These are phyloP conservation scores for Urophycis tenuis DNA, from an alignment of 2,797 vertebrate species.

Conservation along the genomic window DNA sequence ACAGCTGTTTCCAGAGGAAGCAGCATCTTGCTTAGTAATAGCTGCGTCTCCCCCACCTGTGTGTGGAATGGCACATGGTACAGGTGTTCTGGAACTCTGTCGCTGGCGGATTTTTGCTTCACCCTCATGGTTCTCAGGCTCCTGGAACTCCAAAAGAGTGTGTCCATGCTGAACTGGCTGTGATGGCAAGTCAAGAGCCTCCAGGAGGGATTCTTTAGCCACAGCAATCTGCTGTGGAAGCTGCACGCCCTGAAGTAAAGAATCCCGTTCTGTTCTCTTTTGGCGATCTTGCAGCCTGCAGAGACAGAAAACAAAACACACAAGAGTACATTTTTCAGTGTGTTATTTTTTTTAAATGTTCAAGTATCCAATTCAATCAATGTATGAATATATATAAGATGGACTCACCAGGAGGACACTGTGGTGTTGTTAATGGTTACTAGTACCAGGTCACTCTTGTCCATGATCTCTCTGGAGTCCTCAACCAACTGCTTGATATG, in stretches of 20 bases:
- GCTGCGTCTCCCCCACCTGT: neutral
- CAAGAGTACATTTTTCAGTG: neutral
- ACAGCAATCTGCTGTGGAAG: constrained; percentile 15
- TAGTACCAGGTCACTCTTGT: constrained; percentile 15
- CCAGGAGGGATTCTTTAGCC: neutral
- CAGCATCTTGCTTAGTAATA: too few species aligned
- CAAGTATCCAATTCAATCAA: too few species aligned
- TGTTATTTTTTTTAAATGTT: too few species aligned
- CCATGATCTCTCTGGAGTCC: constrained; percentile 10
- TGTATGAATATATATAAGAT: constrained; percentile 1
- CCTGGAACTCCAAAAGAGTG: constrained; percentile 1
- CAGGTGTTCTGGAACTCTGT: too few species aligned
- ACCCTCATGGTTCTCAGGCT: constrained; percentile 21
- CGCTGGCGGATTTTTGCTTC: constrained; percentile 14
- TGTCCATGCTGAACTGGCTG: constrained; percentile 7
- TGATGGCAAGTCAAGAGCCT: constrained; percentile 7
- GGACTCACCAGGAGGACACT: constrained; percentile 28
- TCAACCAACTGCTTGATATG: constrained; percentile 30
- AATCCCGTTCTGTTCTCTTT: constrained; percentile 19
- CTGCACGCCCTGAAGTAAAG: constrained; percentile 17
- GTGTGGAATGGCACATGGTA: too few species aligned
- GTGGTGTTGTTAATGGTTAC: constrained; percentile 27
- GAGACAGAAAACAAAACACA: neutral
- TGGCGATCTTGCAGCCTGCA: constrained; percentile 13
- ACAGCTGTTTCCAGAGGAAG: neutral